Evolutionary conservation across 1,140 invertebrate species (phyloP).

Genomic region (Cotesia typhae): DNA sequence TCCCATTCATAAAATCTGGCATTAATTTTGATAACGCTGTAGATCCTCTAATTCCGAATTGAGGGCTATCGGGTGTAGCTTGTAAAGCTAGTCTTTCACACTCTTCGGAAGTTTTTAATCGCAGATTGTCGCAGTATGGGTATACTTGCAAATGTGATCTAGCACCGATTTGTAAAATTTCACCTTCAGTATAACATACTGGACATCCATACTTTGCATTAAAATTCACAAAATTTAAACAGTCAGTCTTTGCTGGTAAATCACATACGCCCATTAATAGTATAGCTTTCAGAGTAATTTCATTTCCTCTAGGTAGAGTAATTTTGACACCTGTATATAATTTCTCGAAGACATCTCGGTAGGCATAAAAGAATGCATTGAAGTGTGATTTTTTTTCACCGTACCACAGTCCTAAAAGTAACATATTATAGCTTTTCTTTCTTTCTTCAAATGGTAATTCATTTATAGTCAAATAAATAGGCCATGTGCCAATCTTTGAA

Average conservation of each 20-base stretch:
- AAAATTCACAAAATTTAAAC: conserved; percentile 37
- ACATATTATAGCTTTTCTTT: conserved; percentile 41
- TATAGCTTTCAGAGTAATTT: conserved; percentile 25
- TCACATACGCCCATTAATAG: conserved; percentile 29
- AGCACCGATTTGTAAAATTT: conserved; percentile 19
- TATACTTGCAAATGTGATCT: conserved; percentile 26
- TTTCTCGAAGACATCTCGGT: not conserved
- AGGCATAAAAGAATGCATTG: not conserved
- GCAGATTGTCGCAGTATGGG: conserved; percentile 10
- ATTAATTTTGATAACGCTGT: conserved; percentile 39
- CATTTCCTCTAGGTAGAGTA: not conserved
- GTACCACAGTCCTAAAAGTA: conserved; percentile 43
- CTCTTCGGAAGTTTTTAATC: conserved; percentile 22
- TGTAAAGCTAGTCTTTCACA: not conserved
- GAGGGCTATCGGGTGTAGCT: conserved; percentile 20
- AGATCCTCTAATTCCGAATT: conserved; percentile 30
- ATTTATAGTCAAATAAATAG: conserved; percentile 50
- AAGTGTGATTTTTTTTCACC: conserved; percentile 38
- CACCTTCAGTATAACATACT: conserved; percentile 24
- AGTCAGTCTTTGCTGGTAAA: conserved; percentile 30
- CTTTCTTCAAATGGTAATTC: conserved; percentile 46
- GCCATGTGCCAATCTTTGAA: conserved; percentile 50
- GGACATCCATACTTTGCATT: conserved; percentile 37
- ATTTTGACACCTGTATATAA: conserved; percentile 26
- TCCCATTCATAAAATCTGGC: conserved; percentile 39